Percentiles rank a stretch among this genome's conserved stretches.
Conservation (phyloP, 2,113 vertebrate genomes). For the Thamnophis sirtalis region DNA sequence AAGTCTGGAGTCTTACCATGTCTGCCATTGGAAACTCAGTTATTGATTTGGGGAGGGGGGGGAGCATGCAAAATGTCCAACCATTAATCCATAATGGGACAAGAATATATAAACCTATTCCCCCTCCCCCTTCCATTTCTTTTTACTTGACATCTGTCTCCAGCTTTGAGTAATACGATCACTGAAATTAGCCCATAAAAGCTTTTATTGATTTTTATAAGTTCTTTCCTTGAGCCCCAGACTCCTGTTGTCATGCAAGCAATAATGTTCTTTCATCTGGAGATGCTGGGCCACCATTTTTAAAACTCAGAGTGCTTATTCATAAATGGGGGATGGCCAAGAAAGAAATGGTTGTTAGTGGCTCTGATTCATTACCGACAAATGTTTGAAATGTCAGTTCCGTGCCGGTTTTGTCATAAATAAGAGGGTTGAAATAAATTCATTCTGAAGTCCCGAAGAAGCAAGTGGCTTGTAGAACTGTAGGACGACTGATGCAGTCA, state of each 20-base stretch:
- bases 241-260: background rate
- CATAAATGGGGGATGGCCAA: background rate
- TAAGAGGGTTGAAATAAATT: background rate
- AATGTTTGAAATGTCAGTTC: background rate
- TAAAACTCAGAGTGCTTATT: background rate
- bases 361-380: background rate
- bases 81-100: conserved; percentile 13
- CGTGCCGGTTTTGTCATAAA: background rate
- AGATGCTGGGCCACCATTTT: background rate
- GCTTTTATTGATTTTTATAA: conserved; percentile 31
- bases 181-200: conserved; percentile 26
- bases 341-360: background rate
- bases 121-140: background rate
- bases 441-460: background rate
- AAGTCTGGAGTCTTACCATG: background rate
- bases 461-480: too few relatives aligned
- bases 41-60: background rate
- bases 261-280: background rate
- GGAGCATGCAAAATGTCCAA: background rate
- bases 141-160: conserved; percentile 9
- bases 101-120: background rate
- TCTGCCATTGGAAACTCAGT: background rate
- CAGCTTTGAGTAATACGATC: conserved; percentile 18
- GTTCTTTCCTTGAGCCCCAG: background rate
- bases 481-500: background rate